Conservation (phyloP, 1,140 invertebrate species). For the Zaprionus lachaisei region DNA sequence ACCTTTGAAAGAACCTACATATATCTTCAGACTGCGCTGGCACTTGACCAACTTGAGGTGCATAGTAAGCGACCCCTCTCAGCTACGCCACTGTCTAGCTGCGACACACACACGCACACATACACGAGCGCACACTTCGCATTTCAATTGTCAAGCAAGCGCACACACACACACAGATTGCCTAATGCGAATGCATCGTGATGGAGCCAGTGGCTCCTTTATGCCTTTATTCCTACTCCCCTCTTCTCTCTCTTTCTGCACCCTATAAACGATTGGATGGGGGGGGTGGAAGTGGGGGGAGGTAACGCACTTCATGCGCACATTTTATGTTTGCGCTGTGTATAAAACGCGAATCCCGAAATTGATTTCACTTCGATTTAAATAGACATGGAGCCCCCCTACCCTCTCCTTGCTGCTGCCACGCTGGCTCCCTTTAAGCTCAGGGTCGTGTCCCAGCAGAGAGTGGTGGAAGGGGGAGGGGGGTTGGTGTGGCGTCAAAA, state of each 20-base stretch:
- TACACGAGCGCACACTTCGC: slow-evolving; percentile 58
- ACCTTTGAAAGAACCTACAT: no score
- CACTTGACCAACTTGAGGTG: not conserved
- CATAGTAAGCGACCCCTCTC: not conserved
- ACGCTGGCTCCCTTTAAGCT: slow-evolving; percentile 4
- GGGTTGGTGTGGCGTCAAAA: slow-evolving; percentile 18
- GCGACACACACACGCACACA: not conserved
- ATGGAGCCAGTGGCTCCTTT: slow-evolving; percentile 49
- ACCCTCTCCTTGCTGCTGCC: not conserved
- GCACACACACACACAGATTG: slow-evolving; percentile 39
- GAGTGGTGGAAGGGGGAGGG: not conserved
- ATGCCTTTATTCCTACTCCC: slow-evolving; percentile 39
- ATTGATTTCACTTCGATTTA: slow-evolving; percentile 79
- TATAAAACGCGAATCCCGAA: slow-evolving; percentile 75
- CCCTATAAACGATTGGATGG: slow-evolving; percentile 7
- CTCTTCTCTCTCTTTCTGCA: not conserved
- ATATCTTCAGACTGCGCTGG: not conserved
- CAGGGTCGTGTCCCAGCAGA: not conserved
- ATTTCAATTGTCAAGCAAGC: slow-evolving; percentile 74
- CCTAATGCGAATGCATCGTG: slow-evolving; percentile 66
- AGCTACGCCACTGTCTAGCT: not conserved
- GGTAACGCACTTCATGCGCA: slow-evolving; percentile 66
- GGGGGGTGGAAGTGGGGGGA: not conserved
- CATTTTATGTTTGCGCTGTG: slow-evolving; percentile 75
- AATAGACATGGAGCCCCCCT: slow-evolving; percentile 63